phyloP scores from a whole-genome alignment of 2,888 invertebrate genomes.

The Morpho achilles region DNA sequence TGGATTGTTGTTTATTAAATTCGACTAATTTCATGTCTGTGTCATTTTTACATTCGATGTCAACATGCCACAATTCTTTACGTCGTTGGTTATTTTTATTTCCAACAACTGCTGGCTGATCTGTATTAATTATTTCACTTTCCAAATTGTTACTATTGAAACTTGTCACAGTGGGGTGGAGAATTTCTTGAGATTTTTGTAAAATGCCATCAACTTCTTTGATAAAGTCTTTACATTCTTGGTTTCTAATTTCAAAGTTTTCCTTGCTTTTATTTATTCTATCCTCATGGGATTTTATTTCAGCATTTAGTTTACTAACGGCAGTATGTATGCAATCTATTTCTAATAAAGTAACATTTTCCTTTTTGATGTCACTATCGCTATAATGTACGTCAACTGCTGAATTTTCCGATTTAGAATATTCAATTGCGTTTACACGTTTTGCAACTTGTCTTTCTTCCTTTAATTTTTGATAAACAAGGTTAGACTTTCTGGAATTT shows the following conservation, averaged over 20 bases:
- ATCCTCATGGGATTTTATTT: conserved; percentile 57
- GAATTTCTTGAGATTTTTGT: conserved; percentile 54
- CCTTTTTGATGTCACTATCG: conserved; percentile 10
- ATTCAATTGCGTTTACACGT: conserved; percentile 19
- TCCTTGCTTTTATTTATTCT: conserved; percentile 56
- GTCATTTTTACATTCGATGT: conserved; percentile 39
- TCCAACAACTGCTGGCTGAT: no score
- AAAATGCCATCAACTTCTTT: conserved; percentile 64
- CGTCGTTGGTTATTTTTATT: conserved; percentile 17
- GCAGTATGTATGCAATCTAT: conserved; percentile 60
- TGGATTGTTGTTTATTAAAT: conserved; percentile 13
- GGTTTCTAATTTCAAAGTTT: conserved; percentile 54
- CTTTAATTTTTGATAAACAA: conserved; percentile 57
- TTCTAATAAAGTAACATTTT: conserved; percentile 46
- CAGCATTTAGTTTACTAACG: conserved; percentile 57
- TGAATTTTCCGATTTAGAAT: background rate
- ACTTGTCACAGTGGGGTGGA: conserved; percentile 45
- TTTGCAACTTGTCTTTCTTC: conserved; percentile 43
- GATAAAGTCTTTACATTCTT: conserved; percentile 62
- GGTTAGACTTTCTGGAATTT: conserved; percentile 61
- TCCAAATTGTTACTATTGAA: conserved; percentile 13
- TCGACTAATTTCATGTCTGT: conserved; percentile 35
- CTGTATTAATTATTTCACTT: background rate
- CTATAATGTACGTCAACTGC: no score
- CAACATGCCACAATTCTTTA: conserved; percentile 54